These are phyloP conservation scores for Latheticus oryzae DNA, from an alignment of 2,888 invertebrate species.

Conservation along the genomic window DNA sequence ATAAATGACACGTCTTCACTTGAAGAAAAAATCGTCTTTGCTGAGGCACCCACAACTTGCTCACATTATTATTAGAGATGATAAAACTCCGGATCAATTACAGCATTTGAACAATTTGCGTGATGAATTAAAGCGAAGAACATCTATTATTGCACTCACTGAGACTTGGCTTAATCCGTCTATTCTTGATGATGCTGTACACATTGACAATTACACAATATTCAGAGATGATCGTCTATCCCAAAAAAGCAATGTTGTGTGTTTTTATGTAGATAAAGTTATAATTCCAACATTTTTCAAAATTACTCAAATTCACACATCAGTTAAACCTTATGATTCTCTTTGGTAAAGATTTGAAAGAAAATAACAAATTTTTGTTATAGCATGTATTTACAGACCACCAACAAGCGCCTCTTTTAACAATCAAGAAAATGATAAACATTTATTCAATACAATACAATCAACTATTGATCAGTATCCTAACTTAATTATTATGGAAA, in stretches of 20 bases:
- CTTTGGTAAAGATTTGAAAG: constrained; percentile 3
- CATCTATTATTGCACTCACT: constrained; percentile 2
- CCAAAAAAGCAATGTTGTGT: background rate
- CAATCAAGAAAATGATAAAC: constrained; percentile 6
- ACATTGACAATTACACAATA: constrained; percentile 4
- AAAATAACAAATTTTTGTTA: background rate
- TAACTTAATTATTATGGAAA: constrained; percentile 5
- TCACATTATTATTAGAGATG: constrained; percentile 2
- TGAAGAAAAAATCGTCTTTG: constrained; percentile 1
- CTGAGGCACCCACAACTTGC: background rate
- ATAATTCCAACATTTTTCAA: constrained; percentile 1
- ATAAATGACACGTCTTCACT: background rate
- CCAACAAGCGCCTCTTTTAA: constrained; percentile 1
- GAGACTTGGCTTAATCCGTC: constrained; percentile 4
- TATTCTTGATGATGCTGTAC: background rate
- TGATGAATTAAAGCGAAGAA: constrained; percentile 2
- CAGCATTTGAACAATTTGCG: constrained; percentile 1
- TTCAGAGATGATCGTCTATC: constrained; percentile 6
- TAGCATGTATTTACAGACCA: constrained; percentile 11
- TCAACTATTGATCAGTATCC: constrained; percentile 4
- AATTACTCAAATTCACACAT: constrained; percentile 7
- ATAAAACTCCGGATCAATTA: background rate
- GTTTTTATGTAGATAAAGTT: constrained; percentile 5
- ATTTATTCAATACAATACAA: constrained; percentile 8
- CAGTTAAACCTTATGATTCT: constrained; percentile 4